Evolutionary conservation across 1,140 invertebrate species (phyloP).

Genomic region (Metopolophium dirhodum): DNA sequence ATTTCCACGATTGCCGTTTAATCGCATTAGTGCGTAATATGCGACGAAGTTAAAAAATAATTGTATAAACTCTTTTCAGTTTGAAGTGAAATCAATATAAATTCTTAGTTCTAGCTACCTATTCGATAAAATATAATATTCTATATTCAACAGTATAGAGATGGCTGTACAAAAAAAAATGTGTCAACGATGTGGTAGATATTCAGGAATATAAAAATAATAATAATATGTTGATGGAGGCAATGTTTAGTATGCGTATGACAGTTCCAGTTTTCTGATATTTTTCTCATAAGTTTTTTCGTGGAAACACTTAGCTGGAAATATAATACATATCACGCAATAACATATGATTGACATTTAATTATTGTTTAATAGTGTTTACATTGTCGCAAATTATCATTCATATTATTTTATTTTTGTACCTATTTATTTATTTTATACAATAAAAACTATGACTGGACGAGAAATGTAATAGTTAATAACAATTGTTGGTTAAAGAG

Average conservation of each 20-base stretch:
- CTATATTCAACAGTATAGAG: background rate
- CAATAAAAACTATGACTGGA: background rate
- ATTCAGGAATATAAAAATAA: background rate
- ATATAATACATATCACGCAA: background rate
- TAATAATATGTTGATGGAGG: background rate
- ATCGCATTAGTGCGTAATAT: background rate
- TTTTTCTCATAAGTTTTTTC: background rate
- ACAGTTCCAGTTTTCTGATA: background rate
- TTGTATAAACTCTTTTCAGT: background rate
- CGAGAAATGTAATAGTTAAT: no score
- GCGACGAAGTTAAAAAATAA: background rate
- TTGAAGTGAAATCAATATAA: background rate
- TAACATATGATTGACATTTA: background rate
- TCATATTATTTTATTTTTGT: background rate
- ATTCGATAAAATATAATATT: background rate
- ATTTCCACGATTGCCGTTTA: background rate
- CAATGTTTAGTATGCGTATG: background rate
- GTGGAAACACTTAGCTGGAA: background rate
- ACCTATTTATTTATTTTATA: background rate
- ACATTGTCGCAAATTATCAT: no score
- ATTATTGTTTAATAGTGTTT: background rate
- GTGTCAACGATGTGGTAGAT: background rate
- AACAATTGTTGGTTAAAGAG: no score
- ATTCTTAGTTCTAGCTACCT: background rate
- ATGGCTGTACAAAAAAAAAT: background rate